These are phyloP conservation scores for Struthio camelus DNA, from an alignment of 2,113 vertebrate species.

Conservation along the genomic window DNA sequence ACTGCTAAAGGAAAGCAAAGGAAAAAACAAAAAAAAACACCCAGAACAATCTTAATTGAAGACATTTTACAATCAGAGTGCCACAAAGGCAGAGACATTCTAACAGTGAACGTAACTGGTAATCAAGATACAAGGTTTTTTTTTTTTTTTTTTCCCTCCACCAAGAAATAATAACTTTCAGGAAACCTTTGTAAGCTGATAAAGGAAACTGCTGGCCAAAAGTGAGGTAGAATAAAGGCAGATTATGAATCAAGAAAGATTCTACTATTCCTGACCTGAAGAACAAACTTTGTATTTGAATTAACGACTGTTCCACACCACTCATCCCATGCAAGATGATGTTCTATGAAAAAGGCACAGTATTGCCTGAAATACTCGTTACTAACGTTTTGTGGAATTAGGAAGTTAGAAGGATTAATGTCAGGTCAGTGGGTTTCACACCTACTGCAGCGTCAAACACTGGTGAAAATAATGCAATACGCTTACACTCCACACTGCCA, in stretches of 20 bases:
- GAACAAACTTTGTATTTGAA: not conserved
- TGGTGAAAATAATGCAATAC: not conserved
- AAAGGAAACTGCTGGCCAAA: constrained; percentile 33
- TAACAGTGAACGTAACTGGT: constrained; percentile 1
- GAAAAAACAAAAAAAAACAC: not conserved
- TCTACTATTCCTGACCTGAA: not conserved
- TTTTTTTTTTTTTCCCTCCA: not conserved
- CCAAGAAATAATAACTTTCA: not conserved
- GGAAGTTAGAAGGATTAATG: not conserved
- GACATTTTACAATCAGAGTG: constrained; percentile 41
- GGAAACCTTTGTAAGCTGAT: constrained; percentile 26
- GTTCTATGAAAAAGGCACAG: not conserved
- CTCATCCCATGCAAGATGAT: not conserved
- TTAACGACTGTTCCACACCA: not conserved
- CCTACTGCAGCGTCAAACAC: rapidly evolving
- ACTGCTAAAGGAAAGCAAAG: not conserved
- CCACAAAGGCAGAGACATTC: constrained; percentile 15
- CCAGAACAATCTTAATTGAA: not conserved
- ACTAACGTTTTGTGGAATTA: not conserved
- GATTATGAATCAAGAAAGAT: constrained; percentile 23
- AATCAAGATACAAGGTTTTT: constrained; percentile 4
- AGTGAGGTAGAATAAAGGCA: constrained; percentile 22
- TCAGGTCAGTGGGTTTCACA: not conserved
- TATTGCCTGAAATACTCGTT: not conserved
- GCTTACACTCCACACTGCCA: not conserved